Evolutionary conservation across 53 echinoderm and acorn worm genomes (phyloP), one percentile per base, ranked within the genome.

Genomic region (Zoroaster sp.): DNA sequence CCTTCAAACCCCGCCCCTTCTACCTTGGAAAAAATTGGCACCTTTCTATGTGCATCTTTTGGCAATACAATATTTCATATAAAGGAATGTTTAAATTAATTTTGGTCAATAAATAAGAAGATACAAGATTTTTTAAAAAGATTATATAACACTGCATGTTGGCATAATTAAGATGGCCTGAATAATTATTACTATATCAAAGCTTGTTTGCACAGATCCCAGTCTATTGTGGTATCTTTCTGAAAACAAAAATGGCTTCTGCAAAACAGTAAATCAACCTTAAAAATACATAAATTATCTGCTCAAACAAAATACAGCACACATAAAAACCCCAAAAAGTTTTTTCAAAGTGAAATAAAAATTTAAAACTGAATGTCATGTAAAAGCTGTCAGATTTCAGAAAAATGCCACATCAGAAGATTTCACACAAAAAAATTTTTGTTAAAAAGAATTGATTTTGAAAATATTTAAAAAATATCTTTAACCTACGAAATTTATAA

Each of bases 51-150:
- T 38, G 20, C n/a, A 32, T 28, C 47, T 9, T 5, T 37, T 59
- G 78, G 37, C 54, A 31, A 20, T 18, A 11, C 37, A 37, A 9
- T 4, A 33, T n/a, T 34, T 14, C 38, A 18, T 23, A 54, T 36
- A 78, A 82, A 82, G 82, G 82, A 82, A 82, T 82, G 82, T 82
- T 30, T 18, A 35, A 13, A 25, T 36, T 9, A 35, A 0, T 13
- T 67, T 82, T 82, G 82, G 82, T 82, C 82, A 66, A 82, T 68
- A 66, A 66, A 82, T 66, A 82, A 77, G n/a, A n/a, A n/a, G n/a
- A n/a, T n/a, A n/a, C n/a, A n/a, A 10, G 21, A 66, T 15, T 46
- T 30, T 17, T 66, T 9, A 32, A 20, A 68, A 66, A 18, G 66
- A 55, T 17, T 35, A 21, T 78, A 79, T 54, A 53, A 15, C 28